Evolutionary conservation across 1,140 invertebrate species (phyloP), one percentile per base, ranked within the genome.

Genomic region (Temnothorax nylanderi): DNA sequence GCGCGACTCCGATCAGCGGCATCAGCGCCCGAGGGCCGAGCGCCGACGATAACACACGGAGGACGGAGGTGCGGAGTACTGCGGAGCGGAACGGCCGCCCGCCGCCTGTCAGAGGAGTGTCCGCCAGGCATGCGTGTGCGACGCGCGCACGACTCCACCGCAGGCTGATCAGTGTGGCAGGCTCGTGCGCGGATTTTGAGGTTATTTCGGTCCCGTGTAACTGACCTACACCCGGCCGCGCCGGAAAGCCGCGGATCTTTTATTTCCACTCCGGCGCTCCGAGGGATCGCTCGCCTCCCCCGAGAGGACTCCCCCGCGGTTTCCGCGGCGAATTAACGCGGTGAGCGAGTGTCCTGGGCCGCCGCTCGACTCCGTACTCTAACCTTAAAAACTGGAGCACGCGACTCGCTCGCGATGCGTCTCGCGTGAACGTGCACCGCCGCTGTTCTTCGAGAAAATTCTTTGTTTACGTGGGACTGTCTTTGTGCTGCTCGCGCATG

Each of bases 131-230:
- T 77, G 89, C 87, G 89, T 91, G 87, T 81, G 54, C 56, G 89
- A 86, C 26, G 72, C 75, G 77, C 89, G 89, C 86, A 71, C 49
- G 74, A 10, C 44, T 84, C 71, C 76, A 75, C 51, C 13, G 41
- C 44, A 86, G 88, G 54, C 13, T 91, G 82, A 91, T 88, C 65
- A 16, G 91, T 88, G 89, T 26, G 26, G 1, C 26, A 26, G 26
- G 69, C 82, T 77, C 74, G 87, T 89, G 85, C 54, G 82, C 85
- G 86, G 11, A 21, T 94, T 94, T 94, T 92, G 93, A 94, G 93
- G 93, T 93, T 94, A 94, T 94, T 94, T 93, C 78, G 71, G 89
- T 69, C 74, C 65, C 60, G 88, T 91, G 91, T 93, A 92, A 94
- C 93, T 94, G 93, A 94, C 93, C 93, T 93, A 92, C 71, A 91